phyloP scores from a whole-genome alignment of 2,797 vertebrate genomes.

The Sternarchorhynchus goeldii region DNA sequence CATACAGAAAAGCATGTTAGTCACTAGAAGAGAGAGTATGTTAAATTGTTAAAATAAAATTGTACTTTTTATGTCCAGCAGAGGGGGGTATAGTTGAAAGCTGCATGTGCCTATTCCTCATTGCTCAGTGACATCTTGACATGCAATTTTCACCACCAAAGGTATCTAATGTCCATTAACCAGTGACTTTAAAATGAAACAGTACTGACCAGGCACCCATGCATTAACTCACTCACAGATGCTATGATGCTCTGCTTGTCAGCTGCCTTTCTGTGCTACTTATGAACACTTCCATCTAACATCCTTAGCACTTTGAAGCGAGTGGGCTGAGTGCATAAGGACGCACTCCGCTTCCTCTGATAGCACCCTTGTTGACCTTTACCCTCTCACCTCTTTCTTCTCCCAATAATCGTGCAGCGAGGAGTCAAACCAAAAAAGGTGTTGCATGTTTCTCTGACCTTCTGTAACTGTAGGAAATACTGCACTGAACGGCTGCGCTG shows the following conservation, averaged over 20 bases:
- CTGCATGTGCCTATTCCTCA: not conserved
- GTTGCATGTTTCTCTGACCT: constrained; percentile 81
- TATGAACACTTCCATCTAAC: not conserved
- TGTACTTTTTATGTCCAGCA: constrained; percentile 33
- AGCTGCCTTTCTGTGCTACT: not conserved
- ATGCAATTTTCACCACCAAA: not conserved
- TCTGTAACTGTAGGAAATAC: constrained; percentile 64
- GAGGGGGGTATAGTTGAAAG: constrained; percentile 35
- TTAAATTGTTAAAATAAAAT: too few relatives aligned
- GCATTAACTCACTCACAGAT: not conserved
- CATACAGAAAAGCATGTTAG: too few relatives aligned
- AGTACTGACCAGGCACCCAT: not conserved
- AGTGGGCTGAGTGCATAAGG: constrained; percentile 22
- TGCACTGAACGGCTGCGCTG: constrained; percentile 65
- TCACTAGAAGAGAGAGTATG: too few relatives aligned
- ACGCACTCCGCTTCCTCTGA: constrained; percentile 47
- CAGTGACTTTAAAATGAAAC: not conserved
- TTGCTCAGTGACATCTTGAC: not conserved
- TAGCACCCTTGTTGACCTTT: constrained; percentile 67
- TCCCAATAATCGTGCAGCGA: constrained; percentile 82
- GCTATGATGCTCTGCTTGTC: not conserved
- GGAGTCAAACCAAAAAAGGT: constrained; percentile 98
- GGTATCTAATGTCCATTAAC: not conserved
- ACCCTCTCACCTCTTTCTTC: constrained; percentile 68
- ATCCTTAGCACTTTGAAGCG: not conserved